phyloP scores from a whole-genome alignment of 2,113 vertebrate genomes.

The Dasyornis broadbenti region DNA sequence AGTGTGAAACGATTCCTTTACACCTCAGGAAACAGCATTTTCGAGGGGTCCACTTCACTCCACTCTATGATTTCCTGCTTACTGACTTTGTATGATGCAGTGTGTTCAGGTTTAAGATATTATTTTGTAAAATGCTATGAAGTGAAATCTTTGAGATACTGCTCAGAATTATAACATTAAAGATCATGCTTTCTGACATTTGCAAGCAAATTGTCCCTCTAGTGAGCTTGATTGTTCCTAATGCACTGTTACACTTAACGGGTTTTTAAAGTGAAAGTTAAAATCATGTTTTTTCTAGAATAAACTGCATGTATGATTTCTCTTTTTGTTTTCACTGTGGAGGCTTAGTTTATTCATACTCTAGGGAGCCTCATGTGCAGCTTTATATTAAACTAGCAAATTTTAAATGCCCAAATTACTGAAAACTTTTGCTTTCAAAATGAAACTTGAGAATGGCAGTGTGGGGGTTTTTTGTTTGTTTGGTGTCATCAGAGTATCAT shows the following conservation, averaged over 20 bases:
- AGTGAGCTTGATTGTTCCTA: conserved; percentile 53
- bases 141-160: conserved; percentile 16
- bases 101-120: conserved; percentile 31
- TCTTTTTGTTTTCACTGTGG: conserved; percentile 7
- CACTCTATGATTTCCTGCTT: background rate
- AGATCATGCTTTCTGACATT: conserved; percentile 10
- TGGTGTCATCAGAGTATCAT: conserved; percentile 22
- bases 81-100: background rate
- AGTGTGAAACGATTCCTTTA: background rate
- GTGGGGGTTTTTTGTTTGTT: background rate
- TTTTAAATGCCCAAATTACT: conserved; percentile 13
- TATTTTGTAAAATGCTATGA: conserved; percentile 16
- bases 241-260: background rate
- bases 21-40: conserved; percentile 20
- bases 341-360: conserved; percentile 14
- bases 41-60: conserved; percentile 13
- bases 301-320: conserved; percentile 48
- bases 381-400: conserved; percentile 33
- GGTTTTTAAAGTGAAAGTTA: conserved; percentile 29
- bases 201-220: conserved; percentile 9
- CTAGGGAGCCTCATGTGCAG: conserved; percentile 44
- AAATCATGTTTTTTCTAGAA: conserved; percentile 41
- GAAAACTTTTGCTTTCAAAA: conserved; percentile 2
- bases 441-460: conserved; percentile 16
- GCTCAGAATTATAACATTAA: conserved; percentile 33